Evolutionary conservation across 2,797 vertebrate genomes (phyloP).

Genomic region (Allobates femoralis): DNA sequence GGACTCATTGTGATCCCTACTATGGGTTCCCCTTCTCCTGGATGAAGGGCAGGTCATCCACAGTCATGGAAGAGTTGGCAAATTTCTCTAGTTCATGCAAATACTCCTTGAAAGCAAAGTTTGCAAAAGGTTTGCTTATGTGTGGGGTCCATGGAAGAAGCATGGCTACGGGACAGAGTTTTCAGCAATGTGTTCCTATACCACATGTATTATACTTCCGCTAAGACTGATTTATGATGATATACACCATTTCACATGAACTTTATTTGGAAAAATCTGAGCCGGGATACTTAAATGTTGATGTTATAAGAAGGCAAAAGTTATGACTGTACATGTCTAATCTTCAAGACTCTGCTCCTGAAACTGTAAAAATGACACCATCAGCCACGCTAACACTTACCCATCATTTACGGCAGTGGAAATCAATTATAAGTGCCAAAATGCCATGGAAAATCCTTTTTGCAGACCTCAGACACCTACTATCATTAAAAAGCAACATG

Average conservation of each 20-base stretch:
- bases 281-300: neutral
- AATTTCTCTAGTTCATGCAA: too few species aligned
- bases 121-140: too few species aligned
- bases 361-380: slow-evolving; percentile 8
- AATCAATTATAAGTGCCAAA: slow-evolving; percentile 8
- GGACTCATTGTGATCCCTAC: too few species aligned
- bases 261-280: neutral
- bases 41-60: too few species aligned
- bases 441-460: neutral
- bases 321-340: neutral
- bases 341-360: neutral
- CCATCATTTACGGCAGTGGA: neutral
- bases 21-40: too few species aligned
- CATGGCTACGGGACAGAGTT: too few species aligned
- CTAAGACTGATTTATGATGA: neutral
- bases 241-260: neutral
- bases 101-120: too few species aligned
- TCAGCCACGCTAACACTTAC: neutral
- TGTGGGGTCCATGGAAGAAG: too few species aligned
- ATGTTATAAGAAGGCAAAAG: neutral
- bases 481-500: neutral
- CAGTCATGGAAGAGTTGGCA: too few species aligned
- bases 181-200: too few species aligned
- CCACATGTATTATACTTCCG: too few species aligned
- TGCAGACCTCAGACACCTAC: neutral